phyloP scores from a whole-genome alignment of 1,140 invertebrate species.

The Argopecten irradians region DNA sequence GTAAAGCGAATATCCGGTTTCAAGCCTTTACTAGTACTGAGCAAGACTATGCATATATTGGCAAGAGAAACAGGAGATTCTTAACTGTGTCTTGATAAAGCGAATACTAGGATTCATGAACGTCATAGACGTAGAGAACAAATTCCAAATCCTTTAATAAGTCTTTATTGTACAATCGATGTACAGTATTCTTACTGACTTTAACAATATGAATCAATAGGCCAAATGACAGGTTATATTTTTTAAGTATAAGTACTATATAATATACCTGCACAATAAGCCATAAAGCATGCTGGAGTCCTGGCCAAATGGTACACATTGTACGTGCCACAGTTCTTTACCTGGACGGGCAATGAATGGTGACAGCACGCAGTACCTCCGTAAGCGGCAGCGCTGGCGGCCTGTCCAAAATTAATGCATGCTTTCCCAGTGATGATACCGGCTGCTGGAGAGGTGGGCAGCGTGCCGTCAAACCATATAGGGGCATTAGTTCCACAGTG shows the following conservation, averaged over 20 bases:
- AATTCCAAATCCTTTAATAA: no score
- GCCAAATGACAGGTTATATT: background rate
- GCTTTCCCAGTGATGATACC: conserved; percentile 42
- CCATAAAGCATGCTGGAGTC: conserved; percentile 45
- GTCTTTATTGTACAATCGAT: no score
- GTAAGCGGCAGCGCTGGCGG: background rate
- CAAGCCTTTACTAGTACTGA: no score
- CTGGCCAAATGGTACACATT: conserved; percentile 52
- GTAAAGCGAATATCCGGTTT: no score
- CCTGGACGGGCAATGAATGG: conserved; percentile 34
- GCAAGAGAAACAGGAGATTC: no score
- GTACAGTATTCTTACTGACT: no score
- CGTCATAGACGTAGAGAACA: no score
- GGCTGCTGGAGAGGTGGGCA: conserved; percentile 35
- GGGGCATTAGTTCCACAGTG: conserved; percentile 60
- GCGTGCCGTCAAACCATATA: conserved; percentile 53
- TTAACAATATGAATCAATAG: background rate
- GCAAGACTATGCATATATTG: no score
- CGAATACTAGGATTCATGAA: no score
- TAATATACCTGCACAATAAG: conserved; percentile 61
- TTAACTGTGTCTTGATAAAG: no score
- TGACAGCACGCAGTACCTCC: conserved; percentile 46
- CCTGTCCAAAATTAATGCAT: conserved; percentile 41
- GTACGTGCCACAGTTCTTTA: conserved; percentile 54
- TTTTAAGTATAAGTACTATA: background rate